Evolutionary conservation across 92 coral and sea anemone species (phyloP).

Genomic region (Palythoa caribaeorum): DNA sequence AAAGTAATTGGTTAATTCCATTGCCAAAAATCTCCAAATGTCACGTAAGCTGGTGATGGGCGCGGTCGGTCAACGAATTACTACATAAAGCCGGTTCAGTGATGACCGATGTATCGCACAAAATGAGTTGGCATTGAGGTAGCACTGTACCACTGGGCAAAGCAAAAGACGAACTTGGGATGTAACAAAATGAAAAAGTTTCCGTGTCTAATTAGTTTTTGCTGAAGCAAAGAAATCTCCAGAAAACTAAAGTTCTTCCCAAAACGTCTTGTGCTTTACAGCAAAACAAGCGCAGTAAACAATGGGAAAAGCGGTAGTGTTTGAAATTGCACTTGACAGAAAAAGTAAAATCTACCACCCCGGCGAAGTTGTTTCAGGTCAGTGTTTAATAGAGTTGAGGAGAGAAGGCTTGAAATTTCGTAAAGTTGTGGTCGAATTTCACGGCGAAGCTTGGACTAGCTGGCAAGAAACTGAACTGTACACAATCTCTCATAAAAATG

Average conservation of each 20-base stretch:
- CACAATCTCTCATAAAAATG: constrained; percentile 82
- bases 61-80: not conserved
- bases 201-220: not conserved
- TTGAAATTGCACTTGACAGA: constrained; percentile 63
- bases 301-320: constrained; percentile 73
- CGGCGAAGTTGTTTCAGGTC: constrained; percentile 83
- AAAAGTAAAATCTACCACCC: constrained; percentile 79
- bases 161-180: not conserved
- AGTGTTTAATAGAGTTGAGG: constrained; percentile 69
- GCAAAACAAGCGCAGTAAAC: constrained; percentile 18
- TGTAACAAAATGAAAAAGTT: not conserved
- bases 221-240: not conserved
- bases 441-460: constrained; percentile 85
- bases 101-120: constrained; percentile 21
- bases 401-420: constrained; percentile 81
- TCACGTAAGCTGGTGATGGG: constrained; percentile 34
- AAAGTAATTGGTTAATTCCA: not conserved
- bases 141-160: not conserved
- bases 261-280: constrained; percentile 35
- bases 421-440: constrained; percentile 78
- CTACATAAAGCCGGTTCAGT: constrained; percentile 15
- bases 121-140: constrained; percentile 20
- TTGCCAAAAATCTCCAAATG: not conserved
- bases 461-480: constrained; percentile 86
- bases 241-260: not conserved